Conservation (phyloP, 2,797 vertebrate species). For the Neosalanx taihuensis region DNA sequence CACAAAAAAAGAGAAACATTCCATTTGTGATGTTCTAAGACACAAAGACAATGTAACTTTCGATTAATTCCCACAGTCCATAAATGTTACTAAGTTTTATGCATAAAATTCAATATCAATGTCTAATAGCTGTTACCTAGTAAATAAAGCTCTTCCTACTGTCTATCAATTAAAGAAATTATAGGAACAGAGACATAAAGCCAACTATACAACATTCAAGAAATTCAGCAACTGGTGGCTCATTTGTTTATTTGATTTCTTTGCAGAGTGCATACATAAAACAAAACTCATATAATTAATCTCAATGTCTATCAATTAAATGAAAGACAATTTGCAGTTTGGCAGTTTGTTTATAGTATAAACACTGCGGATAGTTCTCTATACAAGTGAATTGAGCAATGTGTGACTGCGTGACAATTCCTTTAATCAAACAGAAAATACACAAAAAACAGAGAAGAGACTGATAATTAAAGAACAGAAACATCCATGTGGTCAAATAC, state of each 20-base stretch:
- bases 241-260: slow-evolving; percentile 69
- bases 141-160: too few relatives aligned
- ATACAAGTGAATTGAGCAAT: slow-evolving; percentile 48
- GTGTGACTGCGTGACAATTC: slow-evolving; percentile 38
- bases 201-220: neutral
- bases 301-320: slow-evolving; percentile 40
- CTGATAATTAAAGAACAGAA: slow-evolving; percentile 41
- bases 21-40: too few relatives aligned
- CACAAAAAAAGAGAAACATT: too few relatives aligned
- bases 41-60: too few relatives aligned
- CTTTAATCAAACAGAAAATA: slow-evolving; percentile 27
- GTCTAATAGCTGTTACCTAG: too few relatives aligned
- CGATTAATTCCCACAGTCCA: too few relatives aligned
- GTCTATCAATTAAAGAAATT: too few relatives aligned
- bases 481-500: slow-evolving; percentile 42
- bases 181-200: neutral
- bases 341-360: slow-evolving; percentile 29
- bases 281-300: slow-evolving; percentile 50
- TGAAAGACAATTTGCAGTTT: slow-evolving; percentile 48
- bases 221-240: slow-evolving; percentile 39
- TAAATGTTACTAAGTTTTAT: too few relatives aligned
- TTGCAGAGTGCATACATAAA: slow-evolving; percentile 65
- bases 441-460: slow-evolving; percentile 27
- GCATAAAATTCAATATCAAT: too few relatives aligned
- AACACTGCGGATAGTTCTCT: slow-evolving; percentile 42